Percentiles rank a stretch among this genome's conserved stretches.
Evolutionary conservation across 2,888 invertebrate species (phyloP).

Genomic region (Sinodicranocentrus sp.): DNA sequence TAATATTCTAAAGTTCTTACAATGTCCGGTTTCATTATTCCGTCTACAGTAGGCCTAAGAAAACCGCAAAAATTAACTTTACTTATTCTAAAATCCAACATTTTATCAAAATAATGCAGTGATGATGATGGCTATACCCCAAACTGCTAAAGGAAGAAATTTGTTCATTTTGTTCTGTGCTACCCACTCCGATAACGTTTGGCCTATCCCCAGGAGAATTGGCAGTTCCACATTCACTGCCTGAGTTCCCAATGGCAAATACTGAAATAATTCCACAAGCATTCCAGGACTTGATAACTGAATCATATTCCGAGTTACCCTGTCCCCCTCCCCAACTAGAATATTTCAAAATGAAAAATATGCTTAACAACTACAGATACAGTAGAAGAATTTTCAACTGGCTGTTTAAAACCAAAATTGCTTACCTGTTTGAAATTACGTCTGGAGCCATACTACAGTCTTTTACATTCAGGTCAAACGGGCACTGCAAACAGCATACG

Average conservation of each 20-base stretch:
- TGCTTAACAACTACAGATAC: too few species aligned
- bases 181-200: slow-evolving; percentile 32
- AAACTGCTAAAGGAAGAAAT: slow-evolving; percentile 37
- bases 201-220: not conserved
- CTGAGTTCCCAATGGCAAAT: slow-evolving; percentile 31
- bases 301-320: slow-evolving; percentile 15
- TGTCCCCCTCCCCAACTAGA: slow-evolving; percentile 14
- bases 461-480: too few species aligned
- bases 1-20: too few species aligned
- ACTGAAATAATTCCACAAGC: slow-evolving; percentile 38
- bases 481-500: too few species aligned
- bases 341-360: too few species aligned
- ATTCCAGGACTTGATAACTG: slow-evolving; percentile 33
- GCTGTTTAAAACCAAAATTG: too few species aligned
- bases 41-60: not conserved
- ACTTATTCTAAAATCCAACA: not conserved
- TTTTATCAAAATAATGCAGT: too few species aligned
- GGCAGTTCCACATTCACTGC: not conserved
- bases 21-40: slow-evolving; percentile 30
- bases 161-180: slow-evolving; percentile 39
- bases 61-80: too few species aligned
- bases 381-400: too few species aligned
- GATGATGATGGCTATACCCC: too few species aligned
- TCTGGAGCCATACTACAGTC: too few species aligned
- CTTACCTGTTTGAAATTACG: too few species aligned